Conservation (phyloP, 2,888 invertebrate species). For the Himalopsyche japonica region DNA sequence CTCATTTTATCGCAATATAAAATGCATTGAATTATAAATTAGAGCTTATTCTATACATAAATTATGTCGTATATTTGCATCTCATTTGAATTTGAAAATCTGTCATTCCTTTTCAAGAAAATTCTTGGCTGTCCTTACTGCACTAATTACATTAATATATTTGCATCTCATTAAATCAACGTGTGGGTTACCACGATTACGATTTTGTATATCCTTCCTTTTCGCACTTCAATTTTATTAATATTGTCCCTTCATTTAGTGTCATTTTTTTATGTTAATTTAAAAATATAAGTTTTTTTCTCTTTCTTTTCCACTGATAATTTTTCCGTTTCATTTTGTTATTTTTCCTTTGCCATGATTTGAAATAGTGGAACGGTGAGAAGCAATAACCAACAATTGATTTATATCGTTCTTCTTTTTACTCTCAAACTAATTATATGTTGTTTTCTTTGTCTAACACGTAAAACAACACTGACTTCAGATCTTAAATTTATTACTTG, state of each 20-base stretch:
- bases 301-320: neutral
- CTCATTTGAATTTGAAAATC: neutral
- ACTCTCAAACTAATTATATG: conserved; percentile 20
- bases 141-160: neutral
- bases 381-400: neutral
- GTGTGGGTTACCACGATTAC: neutral
- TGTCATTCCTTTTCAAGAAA: neutral
- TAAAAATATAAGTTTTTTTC: neutral
- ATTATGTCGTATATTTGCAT: neutral
- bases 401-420: neutral
- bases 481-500: neutral
- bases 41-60: neutral
- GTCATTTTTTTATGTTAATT: neutral
- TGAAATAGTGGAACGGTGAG: neutral
- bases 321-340: neutral
- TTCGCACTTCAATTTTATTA: neutral
- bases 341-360: neutral
- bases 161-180: neutral
- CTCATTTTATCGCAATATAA: neutral
- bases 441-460: conserved; percentile 14
- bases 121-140: neutral
- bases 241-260: neutral
- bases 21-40: neutral
- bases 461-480: neutral
- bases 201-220: neutral